These are phyloP conservation scores for Rhegmatorhina hoffmannsi DNA, from an alignment of 2,113 vertebrate genomes.

Conservation along the genomic window DNA sequence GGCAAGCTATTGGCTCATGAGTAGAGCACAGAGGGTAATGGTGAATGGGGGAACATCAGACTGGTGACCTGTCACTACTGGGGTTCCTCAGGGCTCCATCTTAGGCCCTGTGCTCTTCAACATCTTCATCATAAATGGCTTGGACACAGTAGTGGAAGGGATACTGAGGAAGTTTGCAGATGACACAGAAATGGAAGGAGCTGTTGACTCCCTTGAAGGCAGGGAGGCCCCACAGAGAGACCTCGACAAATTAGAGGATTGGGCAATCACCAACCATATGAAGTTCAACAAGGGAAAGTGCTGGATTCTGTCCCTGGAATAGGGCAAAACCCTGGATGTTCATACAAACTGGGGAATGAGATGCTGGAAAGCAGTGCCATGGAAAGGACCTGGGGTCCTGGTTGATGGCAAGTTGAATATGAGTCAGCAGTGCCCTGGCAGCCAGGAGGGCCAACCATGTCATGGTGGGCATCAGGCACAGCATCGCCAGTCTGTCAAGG, in stretches of 20 bases:
- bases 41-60: background rate
- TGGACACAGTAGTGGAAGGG: background rate
- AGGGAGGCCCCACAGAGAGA: background rate
- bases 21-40: background rate
- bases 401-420: background rate
- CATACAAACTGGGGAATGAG: background rate
- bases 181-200: background rate
- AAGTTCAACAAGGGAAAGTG: background rate
- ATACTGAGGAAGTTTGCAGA: background rate
- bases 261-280: background rate
- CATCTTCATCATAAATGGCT: background rate
- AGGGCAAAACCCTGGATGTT: background rate
- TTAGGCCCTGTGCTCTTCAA: background rate
- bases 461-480: background rate
- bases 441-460: background rate
- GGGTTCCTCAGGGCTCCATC: background rate
- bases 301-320: background rate
- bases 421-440: background rate
- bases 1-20: background rate
- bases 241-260: background rate
- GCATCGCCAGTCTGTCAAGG: accelerated
- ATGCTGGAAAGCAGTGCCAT: background rate
- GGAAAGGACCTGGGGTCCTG: background rate
- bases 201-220: background rate
- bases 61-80: background rate